phyloP scores from a whole-genome alignment of 2,113 vertebrate species.

The Cephalopholis sonnerati region DNA sequence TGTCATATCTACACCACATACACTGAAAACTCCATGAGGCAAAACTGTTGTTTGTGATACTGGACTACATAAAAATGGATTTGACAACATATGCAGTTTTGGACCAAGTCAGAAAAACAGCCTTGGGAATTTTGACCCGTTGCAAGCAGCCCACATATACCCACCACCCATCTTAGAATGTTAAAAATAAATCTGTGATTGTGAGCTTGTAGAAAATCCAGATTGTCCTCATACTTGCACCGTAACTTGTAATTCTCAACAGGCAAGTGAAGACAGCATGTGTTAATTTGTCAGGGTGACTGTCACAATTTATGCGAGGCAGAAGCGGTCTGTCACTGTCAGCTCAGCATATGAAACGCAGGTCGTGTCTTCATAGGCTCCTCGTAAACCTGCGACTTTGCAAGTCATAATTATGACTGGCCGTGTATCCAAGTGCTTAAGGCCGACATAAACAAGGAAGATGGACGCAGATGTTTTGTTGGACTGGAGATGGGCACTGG shows the following conservation, averaged over 20 bases:
- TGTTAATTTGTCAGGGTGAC: slow-evolving; percentile 39
- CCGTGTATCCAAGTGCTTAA: slow-evolving; percentile 26
- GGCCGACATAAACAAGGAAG: slow-evolving; percentile 46
- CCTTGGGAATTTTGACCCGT: not conserved
- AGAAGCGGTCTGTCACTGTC: slow-evolving; percentile 55
- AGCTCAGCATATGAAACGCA: slow-evolving; percentile 43
- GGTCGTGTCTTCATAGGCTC: slow-evolving; percentile 31
- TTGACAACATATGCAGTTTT: no score
- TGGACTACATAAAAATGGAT: no score
- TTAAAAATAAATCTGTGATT: not conserved
- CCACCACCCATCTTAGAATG: not conserved
- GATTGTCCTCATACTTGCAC: not conserved
- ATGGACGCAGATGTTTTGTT: slow-evolving; percentile 22
- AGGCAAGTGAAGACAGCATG: slow-evolving; percentile 38
- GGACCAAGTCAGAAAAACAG: not conserved
- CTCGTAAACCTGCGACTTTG: slow-evolving; percentile 51
- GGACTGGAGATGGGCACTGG: not conserved
- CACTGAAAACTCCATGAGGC: no score
- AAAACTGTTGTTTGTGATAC: no score
- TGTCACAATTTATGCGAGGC: slow-evolving; percentile 37
- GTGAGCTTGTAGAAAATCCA: not conserved
- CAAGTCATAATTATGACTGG: slow-evolving; percentile 52
- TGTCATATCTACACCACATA: not conserved
- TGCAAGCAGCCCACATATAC: not conserved
- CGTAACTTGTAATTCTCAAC: slow-evolving; percentile 9